Percentiles rank a stretch among this genome's conserved stretches.
These are phyloP conservation scores for Andrena hattorfiana DNA, from an alignment of 2,888 invertebrate genomes.

Conservation along the genomic window DNA sequence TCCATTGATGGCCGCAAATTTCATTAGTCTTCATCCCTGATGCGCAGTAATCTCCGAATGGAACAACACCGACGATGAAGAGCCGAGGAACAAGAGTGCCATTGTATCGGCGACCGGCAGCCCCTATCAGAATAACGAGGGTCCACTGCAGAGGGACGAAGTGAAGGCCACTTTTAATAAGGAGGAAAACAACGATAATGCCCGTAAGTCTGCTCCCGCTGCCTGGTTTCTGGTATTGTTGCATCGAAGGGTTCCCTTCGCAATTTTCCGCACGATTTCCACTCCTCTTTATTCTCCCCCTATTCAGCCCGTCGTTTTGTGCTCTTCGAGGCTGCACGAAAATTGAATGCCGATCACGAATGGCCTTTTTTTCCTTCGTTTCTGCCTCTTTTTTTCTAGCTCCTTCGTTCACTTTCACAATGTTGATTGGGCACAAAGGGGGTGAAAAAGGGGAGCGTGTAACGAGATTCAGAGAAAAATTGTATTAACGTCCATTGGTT, in stretches of 20 bases:
- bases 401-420: neutral
- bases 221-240: conserved; percentile 63
- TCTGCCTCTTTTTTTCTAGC: neutral
- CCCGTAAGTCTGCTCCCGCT: conserved; percentile 78
- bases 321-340: conserved; percentile 25
- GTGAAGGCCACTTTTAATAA: conserved; percentile 88
- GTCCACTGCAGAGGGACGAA: conserved; percentile 90
- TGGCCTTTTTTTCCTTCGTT: conserved; percentile 1
- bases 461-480: neutral
- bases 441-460: neutral
- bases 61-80: conserved; percentile 88
- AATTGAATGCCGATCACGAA: conserved; percentile 49
- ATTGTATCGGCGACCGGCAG: conserved; percentile 85
- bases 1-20: conserved; percentile 54
- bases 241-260: conserved; percentile 52
- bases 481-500: no score
- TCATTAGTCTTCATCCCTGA: conserved; percentile 66
- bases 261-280: conserved; percentile 70
- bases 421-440: conserved; percentile 3
- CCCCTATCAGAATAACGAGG: conserved; percentile 86
- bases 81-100: conserved; percentile 83
- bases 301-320: conserved; percentile 8
- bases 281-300: conserved; percentile 40
- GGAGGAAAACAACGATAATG: conserved; percentile 86
- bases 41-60: conserved; percentile 85